phyloP scores from a whole-genome alignment of 1,140 invertebrate genomes.

The Pseudomyrmex flavicornis region DNA sequence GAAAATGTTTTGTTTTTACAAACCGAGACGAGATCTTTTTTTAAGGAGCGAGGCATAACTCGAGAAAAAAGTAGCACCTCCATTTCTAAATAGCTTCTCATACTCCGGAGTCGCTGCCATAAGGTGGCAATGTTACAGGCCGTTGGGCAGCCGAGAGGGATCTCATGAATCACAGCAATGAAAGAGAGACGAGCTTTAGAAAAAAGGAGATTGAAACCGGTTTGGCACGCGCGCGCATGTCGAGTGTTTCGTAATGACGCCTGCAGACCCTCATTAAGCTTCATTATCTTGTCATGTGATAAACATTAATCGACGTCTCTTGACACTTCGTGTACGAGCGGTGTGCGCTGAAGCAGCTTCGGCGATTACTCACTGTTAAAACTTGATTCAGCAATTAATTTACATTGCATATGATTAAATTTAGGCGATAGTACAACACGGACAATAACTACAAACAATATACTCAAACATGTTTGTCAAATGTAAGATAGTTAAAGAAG shows the following conservation, averaged over 20 bases:
- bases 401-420: neutral
- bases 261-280: conserved; percentile 67
- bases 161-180: conserved; percentile 78
- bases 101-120: conserved; percentile 72
- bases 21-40: conserved; percentile 23
- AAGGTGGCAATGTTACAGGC: conserved; percentile 82
- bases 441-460: neutral
- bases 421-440: neutral
- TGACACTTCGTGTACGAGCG: conserved; percentile 13
- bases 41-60: conserved; percentile 32
- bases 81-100: conserved; percentile 68
- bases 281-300: conserved; percentile 69
- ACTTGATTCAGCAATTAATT: neutral
- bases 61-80: conserved; percentile 58
- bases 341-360: conserved; percentile 6
- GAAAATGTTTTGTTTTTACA: conserved; percentile 3
- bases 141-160: conserved; percentile 78
- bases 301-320: conserved; percentile 50
- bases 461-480: conserved; percentile 42
- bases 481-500: conserved; percentile 69
- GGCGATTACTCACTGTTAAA: conserved; percentile 40
- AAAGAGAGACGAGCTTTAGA: conserved; percentile 62
- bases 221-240: conserved; percentile 75
- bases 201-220: conserved; percentile 74
- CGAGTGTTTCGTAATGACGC: conserved; percentile 63